Base-by-base conservation (phyloP, 2,113 vertebrate genomes). In the Pogonocichla stellata region DNA sequence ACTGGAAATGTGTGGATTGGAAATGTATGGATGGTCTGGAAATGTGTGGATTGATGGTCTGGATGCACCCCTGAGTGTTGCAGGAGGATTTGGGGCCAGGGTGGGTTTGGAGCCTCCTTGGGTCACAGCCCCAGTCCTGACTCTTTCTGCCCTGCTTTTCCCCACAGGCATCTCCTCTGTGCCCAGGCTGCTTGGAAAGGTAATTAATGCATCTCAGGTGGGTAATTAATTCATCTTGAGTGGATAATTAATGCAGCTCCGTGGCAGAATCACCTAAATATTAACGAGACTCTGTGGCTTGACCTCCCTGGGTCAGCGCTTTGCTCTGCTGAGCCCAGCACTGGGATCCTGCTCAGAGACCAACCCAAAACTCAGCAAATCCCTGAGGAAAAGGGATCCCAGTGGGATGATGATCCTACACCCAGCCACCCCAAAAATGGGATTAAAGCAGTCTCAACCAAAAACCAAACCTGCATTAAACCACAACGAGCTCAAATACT, bases 61-160 rank as follows among this genome's bases (percentile, higher is more conserved):
- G 3, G 4, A 5, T 14, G 13, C 2, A 14, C 9, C n/a, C 2
- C 0, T 0, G 42, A 57, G 15, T 19, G 17, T 1, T 36, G 40
- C 34, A 69, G 82, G 58, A 58, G 19, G 65, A 34, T 28, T 25
- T 42, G 33, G n/a, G n/a, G 8, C 38, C 38, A 40, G 38, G 38
- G 5, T 40, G 38, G 38, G 38, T 40, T 40, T 40, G 33, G n/a
- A 13, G 8, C 10, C 38, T 50, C 48, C 48, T 31, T 10, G 42
- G 12, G 42, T 62, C 19, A 1, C 67, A 58, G 12, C 22, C 34
- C 47, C 47, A 79, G 9, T 38, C 36, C 23, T 1, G 1, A 31
- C 22, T 31, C 33, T 10, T 66, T 40, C 58, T 69, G 16, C 14
- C 38, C 25, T 8, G 2, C 40, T 43, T 60, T 60, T 72, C 36